Evolutionary conservation across 2,888 invertebrate genomes (phyloP).

Genomic region (Hydrotaea cyrtoneurina): DNA sequence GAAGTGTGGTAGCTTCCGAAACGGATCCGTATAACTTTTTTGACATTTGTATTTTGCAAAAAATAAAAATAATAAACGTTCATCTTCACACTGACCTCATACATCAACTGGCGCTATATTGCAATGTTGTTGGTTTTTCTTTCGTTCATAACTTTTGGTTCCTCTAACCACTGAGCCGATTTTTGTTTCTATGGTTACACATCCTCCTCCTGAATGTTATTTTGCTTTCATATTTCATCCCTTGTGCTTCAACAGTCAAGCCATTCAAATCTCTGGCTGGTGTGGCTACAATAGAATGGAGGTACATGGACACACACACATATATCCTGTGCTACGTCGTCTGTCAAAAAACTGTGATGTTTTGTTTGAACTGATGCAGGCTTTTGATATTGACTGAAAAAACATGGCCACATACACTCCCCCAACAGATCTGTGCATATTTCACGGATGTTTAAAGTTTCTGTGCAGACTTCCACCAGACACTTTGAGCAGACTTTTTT

Average conservation of each 20-base stretch:
- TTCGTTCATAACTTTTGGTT: constrained; percentile 36
- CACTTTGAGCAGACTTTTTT: neutral
- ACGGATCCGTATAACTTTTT: too few relatives aligned
- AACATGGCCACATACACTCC: neutral
- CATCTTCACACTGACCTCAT: too few relatives aligned
- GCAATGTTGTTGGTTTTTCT: neutral
- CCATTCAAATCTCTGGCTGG: constrained; percentile 65
- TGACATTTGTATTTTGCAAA: too few relatives aligned
- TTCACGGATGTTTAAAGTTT: neutral
- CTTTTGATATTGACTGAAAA: neutral
- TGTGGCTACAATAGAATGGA: constrained; percentile 40
- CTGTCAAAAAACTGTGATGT: neutral
- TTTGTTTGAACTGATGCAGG: neutral
- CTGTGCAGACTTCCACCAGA: neutral
- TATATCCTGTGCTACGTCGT: neutral
- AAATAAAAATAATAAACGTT: too few relatives aligned
- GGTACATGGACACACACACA: neutral
- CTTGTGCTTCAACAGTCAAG: constrained; percentile 38
- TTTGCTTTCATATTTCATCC: constrained; percentile 46
- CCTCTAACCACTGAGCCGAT: too few relatives aligned
- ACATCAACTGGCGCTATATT: constrained; percentile 1
- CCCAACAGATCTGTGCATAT: neutral
- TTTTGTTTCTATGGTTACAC: too few relatives aligned
- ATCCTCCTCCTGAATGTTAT: neutral
- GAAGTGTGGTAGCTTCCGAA: too few relatives aligned